These are phyloP conservation scores for Hipposideros armiger DNA, from an alignment of 2,113 vertebrate species.

Conservation along the genomic window DNA sequence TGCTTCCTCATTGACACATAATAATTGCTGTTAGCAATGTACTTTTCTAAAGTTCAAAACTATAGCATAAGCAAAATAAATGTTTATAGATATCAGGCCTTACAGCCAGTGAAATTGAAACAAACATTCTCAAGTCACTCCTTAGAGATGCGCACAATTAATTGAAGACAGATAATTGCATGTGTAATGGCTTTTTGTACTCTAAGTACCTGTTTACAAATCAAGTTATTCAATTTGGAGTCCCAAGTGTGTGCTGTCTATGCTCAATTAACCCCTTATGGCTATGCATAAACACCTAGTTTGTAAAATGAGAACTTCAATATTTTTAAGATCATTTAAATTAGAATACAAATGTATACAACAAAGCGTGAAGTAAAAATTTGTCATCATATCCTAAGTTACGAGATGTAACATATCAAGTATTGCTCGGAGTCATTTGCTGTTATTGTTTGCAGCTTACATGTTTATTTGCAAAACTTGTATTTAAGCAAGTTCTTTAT, in stretches of 20 bases:
- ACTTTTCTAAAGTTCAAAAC: conserved; percentile 53
- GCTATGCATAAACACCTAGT: conserved; percentile 23
- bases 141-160: conserved; percentile 79
- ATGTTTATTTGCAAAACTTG: not conserved
- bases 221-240: conserved; percentile 76
- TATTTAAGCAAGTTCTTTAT: conserved; percentile 16
- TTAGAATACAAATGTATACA: conserved; percentile 53
- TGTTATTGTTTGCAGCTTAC: not conserved
- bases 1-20: not conserved
- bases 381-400: not conserved
- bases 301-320: conserved; percentile 41
- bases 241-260: conserved; percentile 54
- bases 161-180: conserved; percentile 79
- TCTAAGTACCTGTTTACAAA: conserved; percentile 81
- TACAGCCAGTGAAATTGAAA: conserved; percentile 67
- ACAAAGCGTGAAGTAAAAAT: conserved; percentile 26
- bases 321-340: conserved; percentile 64
- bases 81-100: conserved; percentile 54
- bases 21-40: not conserved
- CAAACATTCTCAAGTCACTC: conserved; percentile 58
- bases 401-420: not conserved
- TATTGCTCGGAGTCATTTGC: not conserved
- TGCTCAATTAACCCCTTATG: conserved; percentile 75
- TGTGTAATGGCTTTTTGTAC: conserved; percentile 75
- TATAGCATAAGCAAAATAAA: conserved; percentile 66